These are phyloP conservation scores for Monodelphis domestica DNA, from an alignment of 2,797 vertebrate species.

Conservation along the genomic window DNA sequence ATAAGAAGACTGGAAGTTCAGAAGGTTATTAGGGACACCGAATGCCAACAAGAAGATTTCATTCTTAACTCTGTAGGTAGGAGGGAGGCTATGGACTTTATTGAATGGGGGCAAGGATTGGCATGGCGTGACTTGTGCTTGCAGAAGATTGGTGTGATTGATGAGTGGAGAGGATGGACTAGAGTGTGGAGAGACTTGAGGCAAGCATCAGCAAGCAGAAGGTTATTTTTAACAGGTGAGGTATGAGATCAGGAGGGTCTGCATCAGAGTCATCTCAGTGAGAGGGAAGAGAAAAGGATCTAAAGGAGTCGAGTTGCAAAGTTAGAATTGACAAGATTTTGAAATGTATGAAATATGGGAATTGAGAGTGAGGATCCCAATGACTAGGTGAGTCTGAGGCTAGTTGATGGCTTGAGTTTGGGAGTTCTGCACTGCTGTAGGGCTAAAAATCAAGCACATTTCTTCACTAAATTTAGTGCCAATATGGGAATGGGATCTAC, in stretches of 20 bases:
- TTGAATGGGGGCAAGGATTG: neutral
- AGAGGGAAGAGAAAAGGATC: neutral
- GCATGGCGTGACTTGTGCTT: neutral
- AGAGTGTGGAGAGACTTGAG: neutral
- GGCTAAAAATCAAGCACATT: neutral
- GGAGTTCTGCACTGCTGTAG: neutral
- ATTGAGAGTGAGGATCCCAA: conserved; percentile 2
- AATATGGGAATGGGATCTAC: neutral
- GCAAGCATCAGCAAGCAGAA: neutral
- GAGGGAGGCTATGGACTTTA: neutral
- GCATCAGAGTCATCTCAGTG: neutral
- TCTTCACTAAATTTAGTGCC: neutral
- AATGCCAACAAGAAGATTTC: neutral
- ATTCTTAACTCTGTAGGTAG: neutral
- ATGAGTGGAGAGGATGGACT: neutral
- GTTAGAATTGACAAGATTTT: neutral
- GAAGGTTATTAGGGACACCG: neutral
- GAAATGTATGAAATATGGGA: neutral
- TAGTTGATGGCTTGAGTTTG: neutral
- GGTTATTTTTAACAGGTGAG: neutral
- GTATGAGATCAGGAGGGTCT: neutral
- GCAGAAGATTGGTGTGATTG: neutral
- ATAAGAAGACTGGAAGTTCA: neutral
- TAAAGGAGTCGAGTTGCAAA: neutral
- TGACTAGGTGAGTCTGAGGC: neutral